Conservation (phyloP, 37 sponge, comb jelly and placozoan species). For the Bolinopsis microptera region DNA sequence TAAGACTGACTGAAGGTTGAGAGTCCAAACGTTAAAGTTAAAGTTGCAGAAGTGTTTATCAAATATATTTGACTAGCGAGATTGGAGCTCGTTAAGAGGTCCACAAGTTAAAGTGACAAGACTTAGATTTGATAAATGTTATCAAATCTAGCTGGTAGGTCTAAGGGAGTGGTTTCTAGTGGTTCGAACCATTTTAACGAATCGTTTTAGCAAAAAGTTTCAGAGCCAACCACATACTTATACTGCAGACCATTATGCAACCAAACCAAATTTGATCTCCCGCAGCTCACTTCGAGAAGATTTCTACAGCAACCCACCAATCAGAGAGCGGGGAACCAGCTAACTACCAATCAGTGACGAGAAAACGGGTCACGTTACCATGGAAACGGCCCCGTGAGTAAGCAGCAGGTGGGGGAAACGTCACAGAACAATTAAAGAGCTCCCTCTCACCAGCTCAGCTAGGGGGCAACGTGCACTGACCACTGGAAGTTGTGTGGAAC, state of each 20-base stretch:
- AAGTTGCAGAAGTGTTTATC: too few relatives aligned
- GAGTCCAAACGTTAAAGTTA: too few relatives aligned
- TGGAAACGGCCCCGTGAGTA: background rate
- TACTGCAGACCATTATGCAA: background rate
- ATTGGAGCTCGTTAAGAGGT: too few relatives aligned
- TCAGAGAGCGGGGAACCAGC: background rate
- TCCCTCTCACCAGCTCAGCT: background rate
- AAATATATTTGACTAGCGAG: too few relatives aligned
- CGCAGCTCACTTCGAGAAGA: background rate
- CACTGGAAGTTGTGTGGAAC: background rate
- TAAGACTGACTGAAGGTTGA: too few relatives aligned
- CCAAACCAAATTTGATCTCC: background rate
- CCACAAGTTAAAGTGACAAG: too few relatives aligned
- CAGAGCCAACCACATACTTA: background rate
- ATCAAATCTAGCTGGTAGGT: too few relatives aligned
- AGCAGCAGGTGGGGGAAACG: background rate
- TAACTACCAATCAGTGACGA: background rate
- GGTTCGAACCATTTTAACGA: too few relatives aligned
- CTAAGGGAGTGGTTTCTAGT: too few relatives aligned
- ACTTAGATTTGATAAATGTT: too few relatives aligned
- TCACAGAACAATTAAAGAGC: background rate
- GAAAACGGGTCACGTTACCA: background rate
- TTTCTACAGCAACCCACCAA: background rate
- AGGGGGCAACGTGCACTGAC: background rate
- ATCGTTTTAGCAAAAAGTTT: too few relatives aligned